Evolutionary conservation across 1,140 invertebrate genomes (phyloP).

Genomic region (Saccostrea cuccullata): DNA sequence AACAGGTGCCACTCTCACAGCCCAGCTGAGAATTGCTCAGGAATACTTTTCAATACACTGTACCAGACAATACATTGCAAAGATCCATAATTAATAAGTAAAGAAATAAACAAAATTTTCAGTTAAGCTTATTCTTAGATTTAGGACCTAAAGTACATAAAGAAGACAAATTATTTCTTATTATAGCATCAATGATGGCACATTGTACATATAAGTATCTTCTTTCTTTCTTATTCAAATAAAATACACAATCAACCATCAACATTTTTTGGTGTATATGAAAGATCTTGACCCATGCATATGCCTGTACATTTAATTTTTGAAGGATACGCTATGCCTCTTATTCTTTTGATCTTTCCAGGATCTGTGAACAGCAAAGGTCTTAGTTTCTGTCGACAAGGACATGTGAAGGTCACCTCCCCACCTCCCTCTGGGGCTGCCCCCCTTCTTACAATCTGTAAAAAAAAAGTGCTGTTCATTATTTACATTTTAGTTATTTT

Average conservation of each 20-base stretch:
- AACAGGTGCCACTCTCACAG: constrained; percentile 92
- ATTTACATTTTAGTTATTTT: too few species aligned
- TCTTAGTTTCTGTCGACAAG: constrained; percentile 84
- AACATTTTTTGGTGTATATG: too few species aligned
- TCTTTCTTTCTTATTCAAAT: too few species aligned
- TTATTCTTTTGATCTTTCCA: constrained; percentile 95
- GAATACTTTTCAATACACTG: not conserved
- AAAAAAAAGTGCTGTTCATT: not conserved
- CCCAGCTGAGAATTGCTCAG: constrained; percentile 81
- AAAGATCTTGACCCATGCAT: not conserved
- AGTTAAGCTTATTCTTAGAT: too few species aligned
- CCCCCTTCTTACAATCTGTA: constrained; percentile 86
- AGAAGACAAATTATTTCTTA: too few species aligned
- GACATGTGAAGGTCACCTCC: constrained; percentile 92
- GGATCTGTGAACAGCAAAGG: constrained; percentile 84
- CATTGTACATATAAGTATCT: too few species aligned
- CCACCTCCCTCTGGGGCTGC: constrained; percentile 93
- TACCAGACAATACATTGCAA: not conserved
- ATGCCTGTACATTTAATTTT: not conserved
- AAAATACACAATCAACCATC: too few species aligned
- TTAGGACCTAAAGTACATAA: too few species aligned
- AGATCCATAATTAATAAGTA: too few species aligned
- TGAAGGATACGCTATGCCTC: constrained; percentile 87
- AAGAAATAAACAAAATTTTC: too few species aligned
- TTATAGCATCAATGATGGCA: too few species aligned